A percentile compares a stretch with the other conserved stretches of the same genome.
phyloP scores from a whole-genome alignment of 2,888 invertebrate species.

The Lapara coniferarum region DNA sequence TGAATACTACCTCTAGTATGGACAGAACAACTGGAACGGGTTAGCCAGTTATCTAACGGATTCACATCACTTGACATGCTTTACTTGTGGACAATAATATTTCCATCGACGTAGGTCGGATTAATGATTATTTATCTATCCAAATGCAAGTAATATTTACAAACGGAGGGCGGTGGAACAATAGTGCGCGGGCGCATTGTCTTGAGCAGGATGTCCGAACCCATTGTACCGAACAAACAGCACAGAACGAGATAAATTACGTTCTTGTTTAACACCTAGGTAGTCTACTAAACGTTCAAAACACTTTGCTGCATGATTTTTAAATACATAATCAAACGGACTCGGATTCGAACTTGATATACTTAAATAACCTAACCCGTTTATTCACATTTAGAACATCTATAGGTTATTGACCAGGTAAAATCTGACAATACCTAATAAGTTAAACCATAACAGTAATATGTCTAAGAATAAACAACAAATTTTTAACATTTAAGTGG shows the following conservation, averaged over 20 bases:
- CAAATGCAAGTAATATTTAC: conserved; percentile 68
- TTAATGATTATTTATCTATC: conserved; percentile 56
- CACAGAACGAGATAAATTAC: conserved; percentile 76
- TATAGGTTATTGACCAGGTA: no score
- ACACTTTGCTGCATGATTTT: conserved; percentile 11
- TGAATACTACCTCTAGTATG: background rate
- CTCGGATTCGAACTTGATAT: background rate
- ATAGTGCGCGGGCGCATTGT: conserved; percentile 76
- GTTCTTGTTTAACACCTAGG: conserved; percentile 58
- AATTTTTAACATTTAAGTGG: no score
- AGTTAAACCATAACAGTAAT: no score
- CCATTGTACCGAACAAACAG: conserved; percentile 79
- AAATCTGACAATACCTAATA: no score
- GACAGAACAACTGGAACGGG: background rate
- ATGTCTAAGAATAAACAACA: no score
- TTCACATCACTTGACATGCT: conserved; percentile 6
- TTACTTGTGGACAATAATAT: conserved; percentile 34
- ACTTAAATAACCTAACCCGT: background rate
- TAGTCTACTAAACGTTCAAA: conserved; percentile 42
- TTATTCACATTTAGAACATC: no score
- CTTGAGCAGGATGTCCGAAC: conserved; percentile 77
- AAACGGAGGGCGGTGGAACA: conserved; percentile 72
- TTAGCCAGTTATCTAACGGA: conserved; percentile 9
- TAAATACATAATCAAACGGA: background rate
- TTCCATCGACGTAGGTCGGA: conserved; percentile 49